These are phyloP conservation scores for Elymnias hypermnestra DNA, from an alignment of 1,140 invertebrate species.

Conservation along the genomic window DNA sequence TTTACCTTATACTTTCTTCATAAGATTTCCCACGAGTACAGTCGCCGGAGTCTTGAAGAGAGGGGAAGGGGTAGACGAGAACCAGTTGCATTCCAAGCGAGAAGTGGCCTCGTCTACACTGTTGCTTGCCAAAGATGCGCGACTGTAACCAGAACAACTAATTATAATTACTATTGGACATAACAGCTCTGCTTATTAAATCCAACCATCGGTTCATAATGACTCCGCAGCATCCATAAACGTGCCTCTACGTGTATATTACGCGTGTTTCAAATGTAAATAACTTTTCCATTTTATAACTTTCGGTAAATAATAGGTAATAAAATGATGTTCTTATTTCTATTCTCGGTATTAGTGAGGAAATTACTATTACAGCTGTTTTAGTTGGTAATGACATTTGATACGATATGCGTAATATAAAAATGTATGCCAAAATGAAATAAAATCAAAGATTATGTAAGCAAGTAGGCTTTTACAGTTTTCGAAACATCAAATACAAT, in stretches of 20 bases:
- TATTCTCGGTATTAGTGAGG: too few relatives aligned
- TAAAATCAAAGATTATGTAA: too few relatives aligned
- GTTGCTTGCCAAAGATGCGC: conserved; percentile 29
- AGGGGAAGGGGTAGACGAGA: conserved; percentile 25
- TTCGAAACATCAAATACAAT: too few relatives aligned
- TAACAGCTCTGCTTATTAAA: conserved; percentile 4
- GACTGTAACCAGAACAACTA: conserved; percentile 25
- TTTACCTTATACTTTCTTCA: conserved; percentile 23
- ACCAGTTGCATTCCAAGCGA: conserved; percentile 44
- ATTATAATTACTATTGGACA: conserved; percentile 19
- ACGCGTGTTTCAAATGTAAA: neutral
- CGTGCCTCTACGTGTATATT: neutral
- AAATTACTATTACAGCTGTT: too few relatives aligned
- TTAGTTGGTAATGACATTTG: too few relatives aligned
- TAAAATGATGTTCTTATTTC: too few relatives aligned
- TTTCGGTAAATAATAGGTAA: too few relatives aligned
- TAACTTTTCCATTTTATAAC: neutral
- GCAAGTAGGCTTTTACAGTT: too few relatives aligned
- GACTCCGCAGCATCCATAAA: neutral
- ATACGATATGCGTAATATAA: too few relatives aligned
- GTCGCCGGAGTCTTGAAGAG: conserved; percentile 17
- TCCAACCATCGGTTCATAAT: conserved; percentile 1
- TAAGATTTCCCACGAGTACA: conserved; percentile 31
- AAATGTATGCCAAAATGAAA: too few relatives aligned
- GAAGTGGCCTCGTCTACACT: conserved; percentile 21